Base-by-base conservation (phyloP, 2,113 vertebrate genomes). In the Phalacrocorax brasilianus region DNA sequence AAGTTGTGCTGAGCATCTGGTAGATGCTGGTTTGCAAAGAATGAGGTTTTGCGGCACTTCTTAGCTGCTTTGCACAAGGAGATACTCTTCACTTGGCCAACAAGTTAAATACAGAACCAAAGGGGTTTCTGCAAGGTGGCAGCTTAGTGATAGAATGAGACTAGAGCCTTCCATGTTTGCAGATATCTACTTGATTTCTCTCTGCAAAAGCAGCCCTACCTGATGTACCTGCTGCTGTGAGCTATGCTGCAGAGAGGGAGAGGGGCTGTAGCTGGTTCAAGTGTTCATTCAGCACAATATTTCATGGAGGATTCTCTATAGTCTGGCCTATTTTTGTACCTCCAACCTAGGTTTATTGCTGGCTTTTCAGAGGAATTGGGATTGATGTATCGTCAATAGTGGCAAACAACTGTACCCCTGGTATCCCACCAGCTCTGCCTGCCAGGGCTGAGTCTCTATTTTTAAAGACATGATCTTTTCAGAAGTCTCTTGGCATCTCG, bases 41-140 rank as follows among this genome's bases (percentile, higher is more conserved):
- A 26, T 1, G 4, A 33, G 50, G 15, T 10, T 71, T 65, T 58
- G 44, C 59, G n/a, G 24, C n/a, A 12, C 12, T 73, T 26, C 1
- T 18, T 28, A 58, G 52, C 14, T 59, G 55, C 38, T 52, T 53
- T 63, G 26, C 32, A 26, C 23, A 5, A 59, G 44, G 71, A 65
- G 30, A 18, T 28, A 2, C 9, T 26, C 30, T 35, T 53, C 6
- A 6, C 72, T 52, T 52, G 55, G 26, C n/a, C 23, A 18, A 8
- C 24, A 18, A 50, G 22, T 70, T 42, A 38, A 55, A 35, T 20
- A 9, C 0, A 0, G 42, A 18, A 33, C 22, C 58, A 14, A 4
- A 55, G 55, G 33, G 3, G 11, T 38, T 56, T 28, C 65, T 58
- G 15, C 22, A 59, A 12, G 50, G 50, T 5, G 17, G 44, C 32